These are phyloP conservation scores for Ceratotherium simum DNA, from an alignment of 2,113 vertebrate species.

Conservation along the genomic window DNA sequence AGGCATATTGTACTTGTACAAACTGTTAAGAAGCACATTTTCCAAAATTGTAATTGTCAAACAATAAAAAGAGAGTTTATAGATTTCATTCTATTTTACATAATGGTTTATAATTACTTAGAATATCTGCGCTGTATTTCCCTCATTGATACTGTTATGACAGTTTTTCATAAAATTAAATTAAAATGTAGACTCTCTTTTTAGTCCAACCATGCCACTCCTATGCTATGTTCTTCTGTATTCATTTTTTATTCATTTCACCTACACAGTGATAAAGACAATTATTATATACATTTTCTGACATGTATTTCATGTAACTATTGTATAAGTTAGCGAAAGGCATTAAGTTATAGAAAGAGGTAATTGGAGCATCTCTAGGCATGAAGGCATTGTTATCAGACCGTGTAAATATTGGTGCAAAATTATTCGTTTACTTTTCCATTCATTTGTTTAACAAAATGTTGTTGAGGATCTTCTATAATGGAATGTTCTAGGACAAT, in stretches of 20 bases:
- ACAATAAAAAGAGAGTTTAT: background rate
- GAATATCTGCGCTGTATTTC: constrained; percentile 1
- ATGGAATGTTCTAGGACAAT: background rate
- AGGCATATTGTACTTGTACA: background rate
- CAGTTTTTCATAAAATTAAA: background rate
- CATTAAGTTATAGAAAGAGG: background rate
- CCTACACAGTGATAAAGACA: background rate
- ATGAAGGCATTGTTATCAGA: background rate
- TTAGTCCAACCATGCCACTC: background rate
- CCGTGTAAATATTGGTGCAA: background rate
- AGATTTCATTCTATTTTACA: background rate
- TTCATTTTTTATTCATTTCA: background rate
- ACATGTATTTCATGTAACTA: background rate
- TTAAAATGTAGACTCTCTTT: background rate
- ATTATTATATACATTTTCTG: background rate
- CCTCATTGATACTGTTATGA: background rate
- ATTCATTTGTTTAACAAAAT: background rate
- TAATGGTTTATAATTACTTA: background rate
- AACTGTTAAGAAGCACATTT: background rate
- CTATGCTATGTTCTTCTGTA: background rate
- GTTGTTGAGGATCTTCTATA: background rate
- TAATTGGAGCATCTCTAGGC: background rate
- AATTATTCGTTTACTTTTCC: background rate
- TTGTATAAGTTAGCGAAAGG: background rate
- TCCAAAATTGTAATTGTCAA: background rate